These are phyloP conservation scores for Trichonephila clavata DNA, from an alignment of 1,140 invertebrate species.

Conservation along the genomic window DNA sequence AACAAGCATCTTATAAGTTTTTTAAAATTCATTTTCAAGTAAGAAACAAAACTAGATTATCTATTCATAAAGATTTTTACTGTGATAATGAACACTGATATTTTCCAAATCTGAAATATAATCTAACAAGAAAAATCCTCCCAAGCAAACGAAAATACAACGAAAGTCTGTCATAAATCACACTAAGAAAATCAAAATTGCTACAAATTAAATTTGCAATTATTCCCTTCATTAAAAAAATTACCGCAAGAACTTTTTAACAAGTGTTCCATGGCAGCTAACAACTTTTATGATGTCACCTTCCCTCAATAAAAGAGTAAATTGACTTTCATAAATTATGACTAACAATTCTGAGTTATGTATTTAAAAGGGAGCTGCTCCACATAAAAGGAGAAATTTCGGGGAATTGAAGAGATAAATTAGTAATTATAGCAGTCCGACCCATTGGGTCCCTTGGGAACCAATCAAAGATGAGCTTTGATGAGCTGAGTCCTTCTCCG, in stretches of 20 bases:
- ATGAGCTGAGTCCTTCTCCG: neutral
- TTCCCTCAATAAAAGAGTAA: neutral
- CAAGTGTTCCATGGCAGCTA: neutral
- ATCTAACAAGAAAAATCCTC: too few relatives aligned
- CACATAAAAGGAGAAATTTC: neutral
- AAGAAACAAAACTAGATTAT: too few relatives aligned
- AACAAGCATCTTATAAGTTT: too few relatives aligned
- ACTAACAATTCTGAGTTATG: neutral
- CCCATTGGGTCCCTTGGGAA: constrained; percentile 6
- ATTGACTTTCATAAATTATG: neutral
- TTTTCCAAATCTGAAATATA: too few relatives aligned
- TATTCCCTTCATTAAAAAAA: neutral
- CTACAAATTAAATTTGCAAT: too few relatives aligned
- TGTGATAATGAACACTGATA: too few relatives aligned
- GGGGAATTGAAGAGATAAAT: constrained; percentile 23
- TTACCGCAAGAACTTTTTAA: neutral
- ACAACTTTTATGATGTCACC: neutral
- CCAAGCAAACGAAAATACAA: too few relatives aligned
- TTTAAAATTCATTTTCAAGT: too few relatives aligned
- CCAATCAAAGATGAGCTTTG: constrained; percentile 41
- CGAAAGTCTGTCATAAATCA: too few relatives aligned
- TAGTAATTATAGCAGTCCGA: neutral
- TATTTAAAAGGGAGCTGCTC: neutral
- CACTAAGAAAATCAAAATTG: too few relatives aligned
- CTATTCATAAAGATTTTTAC: too few relatives aligned